These are phyloP conservation scores for Drosophila fulvimacula DNA, from an alignment of 2,888 invertebrate species.

Conservation along the genomic window DNA sequence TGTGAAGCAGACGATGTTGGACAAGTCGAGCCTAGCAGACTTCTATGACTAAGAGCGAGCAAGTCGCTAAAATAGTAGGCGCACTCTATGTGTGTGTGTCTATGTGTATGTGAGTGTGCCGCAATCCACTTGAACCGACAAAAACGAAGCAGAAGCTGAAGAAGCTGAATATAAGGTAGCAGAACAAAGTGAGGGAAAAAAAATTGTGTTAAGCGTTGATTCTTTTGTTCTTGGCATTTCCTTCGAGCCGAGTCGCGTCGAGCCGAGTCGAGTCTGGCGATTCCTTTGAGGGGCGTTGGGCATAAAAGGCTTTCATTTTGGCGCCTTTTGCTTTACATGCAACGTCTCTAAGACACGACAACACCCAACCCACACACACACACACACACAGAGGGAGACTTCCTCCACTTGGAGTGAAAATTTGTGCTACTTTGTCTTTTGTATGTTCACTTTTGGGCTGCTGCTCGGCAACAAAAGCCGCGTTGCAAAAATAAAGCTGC, in stretches of 20 bases:
- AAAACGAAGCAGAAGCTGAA: constrained; percentile 5
- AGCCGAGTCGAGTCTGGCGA: constrained; percentile 21
- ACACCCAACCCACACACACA: constrained; percentile 8
- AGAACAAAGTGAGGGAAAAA: constrained; percentile 11
- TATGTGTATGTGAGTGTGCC: constrained; percentile 18
- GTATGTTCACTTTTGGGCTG: constrained; percentile 67
- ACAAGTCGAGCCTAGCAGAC: constrained; percentile 41
- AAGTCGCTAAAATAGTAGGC: constrained; percentile 10
- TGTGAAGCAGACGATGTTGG: constrained; percentile 53
- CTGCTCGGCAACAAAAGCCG: constrained; percentile 57
- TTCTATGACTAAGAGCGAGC: constrained; percentile 5
- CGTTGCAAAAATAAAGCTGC: constrained; percentile 17
- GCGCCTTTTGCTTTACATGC: constrained; percentile 72
- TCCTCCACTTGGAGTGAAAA: constrained; percentile 49
- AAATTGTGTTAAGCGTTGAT: constrained; percentile 80
- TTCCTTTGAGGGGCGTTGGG: constrained; percentile 4
- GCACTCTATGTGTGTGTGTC: constrained; percentile 2
- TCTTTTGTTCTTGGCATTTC: constrained; percentile 74
- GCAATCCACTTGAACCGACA: constrained; percentile 52
- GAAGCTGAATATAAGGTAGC: constrained; percentile 12
- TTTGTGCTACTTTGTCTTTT: constrained; percentile 81
- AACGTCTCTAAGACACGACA: constrained; percentile 66
- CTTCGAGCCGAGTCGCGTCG: constrained; percentile 4
- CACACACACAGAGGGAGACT: not conserved
- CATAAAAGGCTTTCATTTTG: constrained; percentile 67